phyloP scores from a whole-genome alignment of 2,797 vertebrate genomes.

The Rhinoraja longicauda region DNA sequence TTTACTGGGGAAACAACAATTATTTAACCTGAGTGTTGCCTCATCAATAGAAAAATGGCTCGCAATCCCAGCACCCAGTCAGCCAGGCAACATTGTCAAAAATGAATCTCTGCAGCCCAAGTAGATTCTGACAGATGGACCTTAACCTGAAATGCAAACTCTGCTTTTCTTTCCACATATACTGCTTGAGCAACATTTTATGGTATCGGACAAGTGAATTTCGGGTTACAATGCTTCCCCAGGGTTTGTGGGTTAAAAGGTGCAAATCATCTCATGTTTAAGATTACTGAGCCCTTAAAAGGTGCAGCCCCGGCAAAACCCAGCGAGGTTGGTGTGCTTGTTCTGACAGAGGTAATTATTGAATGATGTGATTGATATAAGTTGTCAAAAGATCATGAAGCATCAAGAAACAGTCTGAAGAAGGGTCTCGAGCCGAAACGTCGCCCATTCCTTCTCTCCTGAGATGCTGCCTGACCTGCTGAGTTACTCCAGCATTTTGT shows the following conservation, averaged over 20 bases:
- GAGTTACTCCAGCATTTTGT: too few species aligned
- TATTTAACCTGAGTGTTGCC: too few species aligned
- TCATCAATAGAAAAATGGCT: background rate
- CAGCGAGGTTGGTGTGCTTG: background rate
- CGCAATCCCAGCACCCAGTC: background rate
- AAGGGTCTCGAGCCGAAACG: too few species aligned
- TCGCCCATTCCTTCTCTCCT: too few species aligned
- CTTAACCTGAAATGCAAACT: too few species aligned
- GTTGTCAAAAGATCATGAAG: background rate
- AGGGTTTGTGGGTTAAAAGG: background rate
- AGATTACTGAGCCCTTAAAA: background rate
- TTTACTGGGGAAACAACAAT: background rate
- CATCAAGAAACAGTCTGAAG: background rate
- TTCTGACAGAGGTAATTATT: background rate
- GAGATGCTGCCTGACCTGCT: too few species aligned
- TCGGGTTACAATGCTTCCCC: background rate
- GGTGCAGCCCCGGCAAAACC: background rate
- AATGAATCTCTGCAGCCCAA: too few species aligned
- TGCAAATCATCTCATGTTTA: background rate
- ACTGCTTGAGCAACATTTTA: too few species aligned
- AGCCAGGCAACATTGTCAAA: background rate
- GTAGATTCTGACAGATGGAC: too few species aligned
- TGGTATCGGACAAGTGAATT: background rate
- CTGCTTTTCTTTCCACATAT: too few species aligned
- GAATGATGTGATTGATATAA: background rate